Evolutionary conservation across 2,888 invertebrate species (phyloP).

Genomic region (Unio delphinus): DNA sequence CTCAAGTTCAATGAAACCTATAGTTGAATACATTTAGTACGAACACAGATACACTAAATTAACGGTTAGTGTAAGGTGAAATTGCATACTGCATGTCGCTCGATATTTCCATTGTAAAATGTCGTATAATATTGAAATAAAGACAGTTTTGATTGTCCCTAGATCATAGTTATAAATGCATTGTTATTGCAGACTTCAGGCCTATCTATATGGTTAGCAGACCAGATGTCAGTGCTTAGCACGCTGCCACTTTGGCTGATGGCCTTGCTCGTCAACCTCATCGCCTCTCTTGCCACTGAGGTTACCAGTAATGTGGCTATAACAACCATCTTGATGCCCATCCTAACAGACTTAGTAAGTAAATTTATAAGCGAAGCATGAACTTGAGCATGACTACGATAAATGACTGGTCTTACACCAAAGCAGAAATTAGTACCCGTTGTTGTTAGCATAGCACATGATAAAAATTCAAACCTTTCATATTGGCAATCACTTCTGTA

Average conservation of each 20-base stretch:
- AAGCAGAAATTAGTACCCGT: background rate
- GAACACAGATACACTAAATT: too few species aligned
- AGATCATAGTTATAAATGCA: too few species aligned
- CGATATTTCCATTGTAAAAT: too few species aligned
- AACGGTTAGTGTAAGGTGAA: too few species aligned
- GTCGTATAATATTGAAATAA: too few species aligned
- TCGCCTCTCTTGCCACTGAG: slow-evolving; percentile 20
- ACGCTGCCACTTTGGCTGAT: slow-evolving; percentile 16
- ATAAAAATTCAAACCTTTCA: background rate
- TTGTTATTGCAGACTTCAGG: slow-evolving; percentile 13
- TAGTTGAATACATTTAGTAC: too few species aligned
- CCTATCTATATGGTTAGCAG: slow-evolving; percentile 18
- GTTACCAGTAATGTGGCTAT: slow-evolving; percentile 22
- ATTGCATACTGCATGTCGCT: too few species aligned
- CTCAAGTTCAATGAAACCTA: too few species aligned
- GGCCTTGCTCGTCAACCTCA: slow-evolving; percentile 11
- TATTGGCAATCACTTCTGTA: too few species aligned
- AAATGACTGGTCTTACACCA: background rate
- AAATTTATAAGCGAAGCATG: too few species aligned
- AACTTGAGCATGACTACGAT: too few species aligned
- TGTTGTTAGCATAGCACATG: background rate
- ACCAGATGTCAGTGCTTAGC: slow-evolving; percentile 12
- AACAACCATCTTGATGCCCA: slow-evolving; percentile 17
- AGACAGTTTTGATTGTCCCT: too few species aligned
- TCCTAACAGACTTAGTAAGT: slow-evolving; percentile 17